phyloP scores from a whole-genome alignment of 2,888 invertebrate species.

The Eupelmus urozonus region DNA sequence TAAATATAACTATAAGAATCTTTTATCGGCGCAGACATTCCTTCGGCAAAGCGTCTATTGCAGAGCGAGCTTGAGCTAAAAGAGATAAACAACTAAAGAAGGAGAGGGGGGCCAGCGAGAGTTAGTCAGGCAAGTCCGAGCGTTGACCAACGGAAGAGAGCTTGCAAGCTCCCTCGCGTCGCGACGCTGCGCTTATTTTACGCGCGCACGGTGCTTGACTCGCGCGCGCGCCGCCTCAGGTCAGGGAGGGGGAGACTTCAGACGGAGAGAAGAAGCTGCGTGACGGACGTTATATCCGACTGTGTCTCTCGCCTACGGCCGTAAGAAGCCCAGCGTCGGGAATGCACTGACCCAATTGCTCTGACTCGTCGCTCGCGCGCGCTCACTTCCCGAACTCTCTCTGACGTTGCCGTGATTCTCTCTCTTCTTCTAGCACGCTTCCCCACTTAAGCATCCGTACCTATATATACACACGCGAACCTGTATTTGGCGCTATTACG shows the following conservation, averaged over 20 bases:
- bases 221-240: background rate
- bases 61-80: background rate
- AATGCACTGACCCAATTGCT: slow-evolving; percentile 51
- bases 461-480: background rate
- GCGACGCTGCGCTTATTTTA: slow-evolving; percentile 27
- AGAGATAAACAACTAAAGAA: background rate
- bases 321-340: slow-evolving; percentile 21
- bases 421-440: background rate
- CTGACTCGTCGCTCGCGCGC: background rate
- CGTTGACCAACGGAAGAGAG: slow-evolving; percentile 38
- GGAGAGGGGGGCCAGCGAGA: background rate
- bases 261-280: background rate
- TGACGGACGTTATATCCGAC: background rate
- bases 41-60: background rate
- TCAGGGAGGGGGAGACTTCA: background rate
- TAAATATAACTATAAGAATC: too few species aligned
- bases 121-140: slow-evolving; percentile 36
- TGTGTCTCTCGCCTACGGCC: background rate
- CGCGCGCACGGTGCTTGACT: background rate
- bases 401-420: too few species aligned
- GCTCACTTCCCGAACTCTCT: slow-evolving; percentile 33
- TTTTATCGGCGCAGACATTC: too few species aligned
- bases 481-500: slow-evolving; percentile 51
- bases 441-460: background rate
- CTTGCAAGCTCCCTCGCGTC: background rate